Evolutionary conservation across 2,797 vertebrate genomes (phyloP).

Genomic region (Knipowitschia caucasica): DNA sequence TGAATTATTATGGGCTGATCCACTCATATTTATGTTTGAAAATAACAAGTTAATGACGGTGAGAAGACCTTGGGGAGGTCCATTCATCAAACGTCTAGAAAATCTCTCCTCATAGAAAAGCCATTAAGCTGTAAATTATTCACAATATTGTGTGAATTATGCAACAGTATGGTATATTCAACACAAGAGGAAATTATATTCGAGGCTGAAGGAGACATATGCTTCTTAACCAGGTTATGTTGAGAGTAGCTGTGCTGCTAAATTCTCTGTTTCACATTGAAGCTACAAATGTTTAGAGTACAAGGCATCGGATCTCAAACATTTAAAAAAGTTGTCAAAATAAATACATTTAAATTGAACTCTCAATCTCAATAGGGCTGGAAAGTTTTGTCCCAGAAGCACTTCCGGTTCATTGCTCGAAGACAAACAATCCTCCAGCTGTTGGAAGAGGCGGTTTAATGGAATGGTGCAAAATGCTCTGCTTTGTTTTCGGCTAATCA

Average conservation of each 20-base stretch:
- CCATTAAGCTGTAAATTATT: background rate
- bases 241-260: background rate
- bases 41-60: background rate
- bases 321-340: no score
- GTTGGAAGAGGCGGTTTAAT: no score
- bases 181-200: background rate
- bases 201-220: background rate
- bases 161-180: background rate
- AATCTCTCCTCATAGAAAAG: background rate
- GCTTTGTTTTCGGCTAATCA: no score
- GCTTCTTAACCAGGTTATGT: background rate
- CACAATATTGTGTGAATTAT: slow-evolving; percentile 5
- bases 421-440: no score
- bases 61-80: background rate
- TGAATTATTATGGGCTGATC: background rate
- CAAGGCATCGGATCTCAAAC: background rate
- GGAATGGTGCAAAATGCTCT: no score
- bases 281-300: background rate
- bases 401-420: no score
- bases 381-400: no score
- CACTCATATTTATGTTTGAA: background rate
- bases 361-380: no score
- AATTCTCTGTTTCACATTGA: background rate
- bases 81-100: background rate
- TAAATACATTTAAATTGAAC: no score